These are phyloP conservation scores for Nettapus auritus DNA, from an alignment of 2,113 vertebrate genomes.

Conservation along the genomic window DNA sequence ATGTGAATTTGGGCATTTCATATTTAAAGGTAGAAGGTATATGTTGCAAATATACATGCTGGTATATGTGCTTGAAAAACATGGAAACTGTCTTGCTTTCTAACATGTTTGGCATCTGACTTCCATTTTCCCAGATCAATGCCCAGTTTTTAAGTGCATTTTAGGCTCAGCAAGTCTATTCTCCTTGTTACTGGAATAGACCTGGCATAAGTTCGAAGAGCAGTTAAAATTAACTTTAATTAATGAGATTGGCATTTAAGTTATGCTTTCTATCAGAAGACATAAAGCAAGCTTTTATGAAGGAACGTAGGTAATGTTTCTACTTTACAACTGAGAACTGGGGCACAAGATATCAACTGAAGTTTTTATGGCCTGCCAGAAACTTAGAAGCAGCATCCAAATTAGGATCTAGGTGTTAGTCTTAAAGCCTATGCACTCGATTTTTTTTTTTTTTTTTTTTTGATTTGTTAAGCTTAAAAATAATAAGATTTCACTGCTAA, in stretches of 20 bases:
- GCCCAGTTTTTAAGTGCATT: neutral
- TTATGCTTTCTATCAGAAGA: neutral
- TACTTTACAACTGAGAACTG: neutral
- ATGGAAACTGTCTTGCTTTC: neutral
- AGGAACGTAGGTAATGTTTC: neutral
- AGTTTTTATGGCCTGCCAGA: neutral
- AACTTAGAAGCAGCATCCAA: neutral
- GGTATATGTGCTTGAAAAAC: rapidly evolving
- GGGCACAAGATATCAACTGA: neutral
- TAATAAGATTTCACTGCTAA: neutral
- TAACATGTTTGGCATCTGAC: neutral
- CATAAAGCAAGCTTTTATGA: neutral
- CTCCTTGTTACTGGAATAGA: neutral
- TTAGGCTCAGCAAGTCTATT: neutral
- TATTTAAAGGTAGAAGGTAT: neutral
- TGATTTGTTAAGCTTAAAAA: neutral
- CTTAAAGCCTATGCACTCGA: neutral
- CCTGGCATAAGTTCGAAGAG: neutral
- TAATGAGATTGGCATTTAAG: conserved; percentile 1
- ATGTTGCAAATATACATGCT: neutral
- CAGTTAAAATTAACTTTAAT: neutral
- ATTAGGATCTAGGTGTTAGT: neutral
- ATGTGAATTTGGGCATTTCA: neutral
- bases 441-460: neutral
- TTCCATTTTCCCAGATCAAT: neutral